Conservation (phyloP, 1,140 invertebrate genomes). For the Drosophila varians region DNA sequence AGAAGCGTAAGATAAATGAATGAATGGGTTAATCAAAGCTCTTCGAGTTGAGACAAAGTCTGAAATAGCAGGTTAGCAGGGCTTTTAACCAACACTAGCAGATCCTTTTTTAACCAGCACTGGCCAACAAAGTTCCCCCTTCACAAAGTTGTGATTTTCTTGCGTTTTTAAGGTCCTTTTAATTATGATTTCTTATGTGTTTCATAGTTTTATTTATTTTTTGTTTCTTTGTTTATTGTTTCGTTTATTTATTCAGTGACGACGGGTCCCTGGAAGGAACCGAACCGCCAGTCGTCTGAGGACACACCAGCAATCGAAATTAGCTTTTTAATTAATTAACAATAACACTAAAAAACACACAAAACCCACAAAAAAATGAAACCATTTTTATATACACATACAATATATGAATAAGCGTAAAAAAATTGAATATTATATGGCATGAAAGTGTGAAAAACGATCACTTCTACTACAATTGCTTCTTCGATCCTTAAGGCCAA, state of each 20-base stretch:
- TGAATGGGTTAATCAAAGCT: constrained; percentile 19
- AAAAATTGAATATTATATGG: constrained; percentile 18
- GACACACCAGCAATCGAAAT: constrained; percentile 43
- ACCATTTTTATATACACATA: constrained; percentile 51
- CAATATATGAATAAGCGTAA: constrained; percentile 32
- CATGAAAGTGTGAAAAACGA: constrained; percentile 19
- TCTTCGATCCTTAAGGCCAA: constrained; percentile 49
- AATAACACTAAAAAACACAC: constrained; percentile 16
- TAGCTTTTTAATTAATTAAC: constrained; percentile 71
- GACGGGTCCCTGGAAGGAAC: constrained; percentile 65
- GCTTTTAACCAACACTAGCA: constrained; percentile 27
- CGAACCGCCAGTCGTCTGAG: constrained; percentile 78
- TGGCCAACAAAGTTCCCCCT: background rate
- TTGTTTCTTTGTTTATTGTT: constrained; percentile 7
- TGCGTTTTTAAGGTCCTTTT: background rate
- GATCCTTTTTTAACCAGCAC: constrained; percentile 9
- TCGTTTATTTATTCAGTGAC: constrained; percentile 40
- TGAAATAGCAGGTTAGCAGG: constrained; percentile 43
- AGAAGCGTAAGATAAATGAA: constrained; percentile 1
- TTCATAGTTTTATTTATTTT: background rate
- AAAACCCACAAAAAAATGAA: constrained; percentile 36
- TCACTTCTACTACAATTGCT: constrained; percentile 31
- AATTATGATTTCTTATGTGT: background rate
- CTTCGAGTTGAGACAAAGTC: constrained; percentile 53
- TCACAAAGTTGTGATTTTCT: background rate